Base-by-base conservation (phyloP, 2,888 invertebrate species). In the Timema podura region DNA sequence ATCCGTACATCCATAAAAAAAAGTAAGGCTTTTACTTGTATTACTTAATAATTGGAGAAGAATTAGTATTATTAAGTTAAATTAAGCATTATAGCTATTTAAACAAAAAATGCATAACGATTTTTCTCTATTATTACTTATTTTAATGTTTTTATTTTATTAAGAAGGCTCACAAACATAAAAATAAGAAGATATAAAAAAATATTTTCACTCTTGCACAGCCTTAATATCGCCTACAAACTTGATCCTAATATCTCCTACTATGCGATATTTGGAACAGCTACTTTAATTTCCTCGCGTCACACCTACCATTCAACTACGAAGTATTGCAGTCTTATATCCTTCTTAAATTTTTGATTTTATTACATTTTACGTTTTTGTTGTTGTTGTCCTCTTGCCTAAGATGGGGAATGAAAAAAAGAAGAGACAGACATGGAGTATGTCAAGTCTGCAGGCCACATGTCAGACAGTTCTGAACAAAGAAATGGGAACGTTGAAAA, bases 171-270 rank as follows among this genome's bases (percentile, higher is more conserved):
- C n/a, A n/a, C n/a, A n/a, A n/a, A n/a, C n/a, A n/a, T n/a, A n/a
- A n/a, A n/a, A n/a, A n/a, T n/a, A n/a, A n/a, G n/a, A n/a, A n/a
- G n/a, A n/a, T n/a, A n/a, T n/a, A n/a, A n/a, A n/a, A n/a, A n/a
- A n/a, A n/a, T n/a, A n/a, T n/a, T n/a, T n/a, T n/a, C n/a, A n/a
- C n/a, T n/a, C n/a, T n/a, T n/a, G n/a, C n/a, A n/a, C n/a, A n/a
- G n/a, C n/a, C 59, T 44, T 59, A 59, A 59, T 59, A 59, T 59
- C 59, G 59, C 59, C 59, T 59, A 59, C 30, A 6, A 59, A 59
- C 5, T 7, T 11, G 59, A 59, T 16, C 6, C 59, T 59, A 59
- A 59, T 16, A 7, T 59, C 59, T 8, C 59, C 16, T 44, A 59
- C n/a, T 59, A 59, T 16, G 11, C 59, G 59, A 59, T 59, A 59